phyloP scores from a whole-genome alignment of 1,140 invertebrate species.

The Anoplophora glabripennis region DNA sequence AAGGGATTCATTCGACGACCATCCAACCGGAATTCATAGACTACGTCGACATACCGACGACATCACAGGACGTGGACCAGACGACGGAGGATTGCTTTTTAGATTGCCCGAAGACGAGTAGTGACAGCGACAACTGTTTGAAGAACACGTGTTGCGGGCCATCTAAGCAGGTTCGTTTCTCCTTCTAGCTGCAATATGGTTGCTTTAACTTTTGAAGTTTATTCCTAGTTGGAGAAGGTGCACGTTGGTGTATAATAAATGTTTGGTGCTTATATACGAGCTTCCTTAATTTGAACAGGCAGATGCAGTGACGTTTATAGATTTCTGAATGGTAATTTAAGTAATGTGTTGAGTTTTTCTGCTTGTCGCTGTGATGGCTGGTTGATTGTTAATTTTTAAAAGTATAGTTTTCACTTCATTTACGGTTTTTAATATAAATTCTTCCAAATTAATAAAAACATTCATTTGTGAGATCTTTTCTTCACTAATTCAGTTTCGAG shows the following conservation, averaged over 20 bases:
- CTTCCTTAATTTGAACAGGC: neutral
- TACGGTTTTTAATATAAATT: too few relatives aligned
- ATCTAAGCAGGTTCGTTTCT: conserved; percentile 60
- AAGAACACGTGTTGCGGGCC: conserved; percentile 80
- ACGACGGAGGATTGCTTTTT: conserved; percentile 63
- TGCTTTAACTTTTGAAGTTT: too few relatives aligned
- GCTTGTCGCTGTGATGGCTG: too few relatives aligned
- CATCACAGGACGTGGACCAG: conserved; percentile 31
- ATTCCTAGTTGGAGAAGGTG: too few relatives aligned
- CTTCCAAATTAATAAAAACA: too few relatives aligned
- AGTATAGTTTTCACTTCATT: too few relatives aligned
- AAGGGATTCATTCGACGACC: conserved; percentile 88
- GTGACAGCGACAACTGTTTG: conserved; percentile 64
- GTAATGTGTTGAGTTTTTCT: neutral
- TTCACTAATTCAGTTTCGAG: too few relatives aligned
- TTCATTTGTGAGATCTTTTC: too few relatives aligned
- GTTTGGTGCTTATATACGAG: too few relatives aligned
- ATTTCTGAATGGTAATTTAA: neutral
- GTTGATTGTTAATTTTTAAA: too few relatives aligned
- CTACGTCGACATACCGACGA: conserved; percentile 49
- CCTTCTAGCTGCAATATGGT: neutral
- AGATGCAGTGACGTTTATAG: neutral
- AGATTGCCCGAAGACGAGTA: conserved; percentile 79
- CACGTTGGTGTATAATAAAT: too few relatives aligned
- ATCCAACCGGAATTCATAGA: conserved; percentile 93